Base-by-base conservation (phyloP, 23 tunicate species). In the Halocynthia roretzi region DNA sequence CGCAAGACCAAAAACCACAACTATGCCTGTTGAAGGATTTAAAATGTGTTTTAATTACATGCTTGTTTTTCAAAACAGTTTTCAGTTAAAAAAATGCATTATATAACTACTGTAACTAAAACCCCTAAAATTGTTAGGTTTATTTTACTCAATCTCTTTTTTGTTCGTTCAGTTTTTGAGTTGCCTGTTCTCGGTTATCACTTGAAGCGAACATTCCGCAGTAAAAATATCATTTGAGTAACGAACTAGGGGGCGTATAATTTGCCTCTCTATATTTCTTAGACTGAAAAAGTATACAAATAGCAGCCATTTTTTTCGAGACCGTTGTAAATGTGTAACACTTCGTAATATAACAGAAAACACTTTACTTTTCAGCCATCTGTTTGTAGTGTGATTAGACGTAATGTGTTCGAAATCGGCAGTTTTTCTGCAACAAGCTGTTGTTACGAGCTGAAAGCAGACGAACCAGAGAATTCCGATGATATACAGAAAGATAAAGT, bases 1-100 rank as follows among this genome's bases (percentile, higher is more conserved):
- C 0, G 96, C 96, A 7, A 89, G 66, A 5, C 96, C 96, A 65
- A 89, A 89, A 14, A 84, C 23, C 20, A 80, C 84, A 9, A 89
- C 53, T 50, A 89, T 82, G 7, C 88, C 96, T 89, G 80, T 50
- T 50, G 8, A 50, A 54, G 17, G 9, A 71, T 15, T 15, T 15
- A 68, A 11, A 21, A 58, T 58, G 63, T n/a, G 15, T 14, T 58
- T 58, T 14, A 56, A 58, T 15, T 18, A 60, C 64, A 60, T 18
- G 17, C 18, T 60, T 15, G 17, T 18, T 15, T 60, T 60, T 60
- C 64, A 60, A 60, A 60, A 4, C 64, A 60, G 17, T 15, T 60
- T 4, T 18, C 18, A 15, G 64, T 15, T 15, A 60, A 15, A 18
- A 18, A 60, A 60, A 60, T 60, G 18, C 17, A 60, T 1, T 60